Evolutionary conservation across 2,888 invertebrate species (phyloP), one percentile per base, ranked within the genome.

Genomic region (Hermaeophaga mercurialis): DNA sequence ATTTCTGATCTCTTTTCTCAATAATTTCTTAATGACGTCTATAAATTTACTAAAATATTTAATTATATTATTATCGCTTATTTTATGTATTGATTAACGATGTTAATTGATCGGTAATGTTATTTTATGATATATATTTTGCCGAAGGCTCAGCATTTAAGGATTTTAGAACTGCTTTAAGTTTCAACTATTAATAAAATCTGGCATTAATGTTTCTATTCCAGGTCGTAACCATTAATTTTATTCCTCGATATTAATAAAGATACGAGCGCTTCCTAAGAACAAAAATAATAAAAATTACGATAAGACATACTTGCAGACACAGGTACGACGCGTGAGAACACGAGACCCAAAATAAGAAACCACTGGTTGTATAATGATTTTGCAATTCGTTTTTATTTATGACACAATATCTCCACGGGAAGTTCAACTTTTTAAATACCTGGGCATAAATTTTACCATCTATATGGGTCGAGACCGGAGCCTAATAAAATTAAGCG

Each of bases 381-480:
- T 68, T 67, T 66, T 55, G 64, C 66, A 63, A 63, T 67, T 64
- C 61, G 48, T 56, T 65, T 59, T 63, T 66, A 68, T 69, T 69
- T 69, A 69, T 63, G 67, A 61, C 56, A 59, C 64, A 61, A 66
- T 67, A 65, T 63, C 66, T 59, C 66, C 41, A 64, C 63, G 66
- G 68, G 68, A 62, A 59, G 63, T 62, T 59, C 38, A 56, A 56
- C 53, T 55, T 56, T 63, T 65, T 65, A 57, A 66, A 66, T 59
- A 54, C 62, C 58, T 57, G 61, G 24, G 44, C 58, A 62, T 65
- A 66, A 63, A 64, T 64, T 61, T 62, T 56, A 54, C 48, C 62
- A 52, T 61, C 54, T 61, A 58, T 64, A 63, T 62, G 56, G 61
- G 55, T 54, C 63, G 58, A 61, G 62, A 65, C 63, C 60, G 59